Percentiles rank a stretch among this genome's conserved stretches.
Conservation (phyloP, 2,888 invertebrate genomes). For the Orchesellides sinensis region DNA sequence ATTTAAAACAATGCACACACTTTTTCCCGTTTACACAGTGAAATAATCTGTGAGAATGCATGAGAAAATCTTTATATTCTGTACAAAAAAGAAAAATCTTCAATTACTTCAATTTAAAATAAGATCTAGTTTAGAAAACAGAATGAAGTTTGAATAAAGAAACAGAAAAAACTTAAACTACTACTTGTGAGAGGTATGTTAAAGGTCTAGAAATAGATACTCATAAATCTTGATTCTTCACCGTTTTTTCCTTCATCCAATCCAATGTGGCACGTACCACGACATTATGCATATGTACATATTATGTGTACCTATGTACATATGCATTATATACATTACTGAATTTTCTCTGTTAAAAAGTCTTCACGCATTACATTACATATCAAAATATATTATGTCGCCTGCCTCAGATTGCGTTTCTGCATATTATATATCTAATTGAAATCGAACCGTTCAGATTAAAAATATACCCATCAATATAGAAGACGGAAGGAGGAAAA, state of each 20-base stretch:
- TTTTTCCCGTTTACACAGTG: too few relatives aligned
- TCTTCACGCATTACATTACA: too few relatives aligned
- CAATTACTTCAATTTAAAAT: background rate
- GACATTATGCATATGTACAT: too few relatives aligned
- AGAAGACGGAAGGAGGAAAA: background rate
- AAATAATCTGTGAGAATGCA: too few relatives aligned
- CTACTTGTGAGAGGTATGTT: constrained; percentile 19
- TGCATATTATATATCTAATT: background rate
- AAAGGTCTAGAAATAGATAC: constrained; percentile 58
- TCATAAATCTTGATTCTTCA: constrained; percentile 57
- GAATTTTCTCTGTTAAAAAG: too few relatives aligned
- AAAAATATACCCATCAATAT: too few relatives aligned
- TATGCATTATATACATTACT: too few relatives aligned
- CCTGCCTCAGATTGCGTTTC: background rate
- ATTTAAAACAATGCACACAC: too few relatives aligned
- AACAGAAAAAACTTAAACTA: constrained; percentile 12
- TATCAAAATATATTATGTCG: too few relatives aligned
- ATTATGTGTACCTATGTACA: too few relatives aligned
- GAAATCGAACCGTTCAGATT: background rate
- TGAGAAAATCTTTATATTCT: too few relatives aligned
- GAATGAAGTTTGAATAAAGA: constrained; percentile 4
- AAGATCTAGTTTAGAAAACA: constrained; percentile 6
- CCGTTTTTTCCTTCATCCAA: background rate
- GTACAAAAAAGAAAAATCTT: constrained; percentile 6
- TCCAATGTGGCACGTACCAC: background rate